These are phyloP conservation scores for Platygyra sinensis DNA, from an alignment of 64 coral and sea anemone species.

Conservation along the genomic window DNA sequence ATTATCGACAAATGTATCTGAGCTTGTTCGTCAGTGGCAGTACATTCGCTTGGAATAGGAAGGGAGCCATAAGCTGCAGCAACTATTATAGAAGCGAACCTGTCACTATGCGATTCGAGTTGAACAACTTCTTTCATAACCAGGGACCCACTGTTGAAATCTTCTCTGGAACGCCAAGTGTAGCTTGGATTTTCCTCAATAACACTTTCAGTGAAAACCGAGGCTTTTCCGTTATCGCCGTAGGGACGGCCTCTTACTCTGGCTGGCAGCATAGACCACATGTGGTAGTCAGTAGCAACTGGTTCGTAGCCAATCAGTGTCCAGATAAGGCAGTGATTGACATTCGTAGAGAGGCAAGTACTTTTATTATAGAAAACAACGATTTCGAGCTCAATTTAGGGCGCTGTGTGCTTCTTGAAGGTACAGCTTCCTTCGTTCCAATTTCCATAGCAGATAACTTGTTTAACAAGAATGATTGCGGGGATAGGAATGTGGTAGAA, in stretches of 20 bases:
- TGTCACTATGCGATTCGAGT: conserved; percentile 11
- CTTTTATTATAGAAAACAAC: conserved; percentile 30
- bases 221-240: conserved; percentile 16
- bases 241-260: background rate
- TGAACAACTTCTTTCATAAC: conserved; percentile 46
- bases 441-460: conserved; percentile 33
- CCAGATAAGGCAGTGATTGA: conserved; percentile 50
- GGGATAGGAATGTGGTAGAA: conserved; percentile 21
- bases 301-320: conserved; percentile 45
- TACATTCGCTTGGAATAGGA: conserved; percentile 43
- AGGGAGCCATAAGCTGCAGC: background rate
- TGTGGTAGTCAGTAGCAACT: conserved; percentile 29
- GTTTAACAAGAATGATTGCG: conserved; percentile 37
- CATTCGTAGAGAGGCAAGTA: background rate
- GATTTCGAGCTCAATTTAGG: conserved; percentile 55
- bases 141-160: conserved; percentile 45
- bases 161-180: background rate
- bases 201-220: conserved; percentile 56
- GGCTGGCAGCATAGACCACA: background rate
- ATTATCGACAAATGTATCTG: background rate
- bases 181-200: background rate
- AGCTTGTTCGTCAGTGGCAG: conserved; percentile 4
- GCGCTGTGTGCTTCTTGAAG: conserved; percentile 34
- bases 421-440: background rate
- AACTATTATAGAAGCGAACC: background rate